A percentile compares a stretch with the other conserved stretches of the same genome.
Conservation (phyloP, 92 coral and sea anemone genomes). For the Actinostola sp. region DNA sequence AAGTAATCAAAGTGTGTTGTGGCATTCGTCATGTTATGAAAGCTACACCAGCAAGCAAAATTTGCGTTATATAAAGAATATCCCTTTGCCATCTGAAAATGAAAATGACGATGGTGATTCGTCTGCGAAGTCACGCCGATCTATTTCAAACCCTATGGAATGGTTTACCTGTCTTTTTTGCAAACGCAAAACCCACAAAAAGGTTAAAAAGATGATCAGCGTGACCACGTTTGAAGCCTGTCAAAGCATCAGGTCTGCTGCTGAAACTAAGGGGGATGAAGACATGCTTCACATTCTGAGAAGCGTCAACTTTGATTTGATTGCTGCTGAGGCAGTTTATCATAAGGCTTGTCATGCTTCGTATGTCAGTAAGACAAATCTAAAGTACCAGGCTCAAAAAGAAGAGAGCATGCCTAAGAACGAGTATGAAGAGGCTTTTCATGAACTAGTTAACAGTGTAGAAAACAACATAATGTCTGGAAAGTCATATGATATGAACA, state of each 20-base stretch:
- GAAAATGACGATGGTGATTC: background rate
- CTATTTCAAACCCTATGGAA: slow-evolving; percentile 8
- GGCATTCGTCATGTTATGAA: slow-evolving; percentile 47
- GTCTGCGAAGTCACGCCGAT: slow-evolving; percentile 6
- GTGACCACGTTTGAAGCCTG: slow-evolving; percentile 34
- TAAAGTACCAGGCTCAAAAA: slow-evolving; percentile 16
- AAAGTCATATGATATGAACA: slow-evolving; percentile 23
- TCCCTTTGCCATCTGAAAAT: background rate
- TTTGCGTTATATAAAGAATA: background rate
- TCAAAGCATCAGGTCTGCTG: slow-evolving; percentile 29
- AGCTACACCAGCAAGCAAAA: slow-evolving; percentile 51
- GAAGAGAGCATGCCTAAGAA: background rate
- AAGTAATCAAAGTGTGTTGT: slow-evolving; percentile 11
- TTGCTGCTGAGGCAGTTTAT: slow-evolving; percentile 45
- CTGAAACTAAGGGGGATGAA: slow-evolving; percentile 41
- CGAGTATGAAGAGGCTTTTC: slow-evolving; percentile 44
- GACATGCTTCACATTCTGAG: slow-evolving; percentile 25
- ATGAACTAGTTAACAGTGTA: slow-evolving; percentile 17
- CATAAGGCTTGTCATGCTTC: slow-evolving; percentile 45
- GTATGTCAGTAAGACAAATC: slow-evolving; percentile 47
- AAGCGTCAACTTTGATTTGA: slow-evolving; percentile 44
- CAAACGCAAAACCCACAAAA: slow-evolving; percentile 19
- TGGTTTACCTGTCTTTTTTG: slow-evolving; percentile 46
- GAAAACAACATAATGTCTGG: background rate
- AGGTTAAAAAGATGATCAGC: slow-evolving; percentile 11